phyloP scores from a whole-genome alignment of 2,113 vertebrate species.

The Carassius carassius region DNA sequence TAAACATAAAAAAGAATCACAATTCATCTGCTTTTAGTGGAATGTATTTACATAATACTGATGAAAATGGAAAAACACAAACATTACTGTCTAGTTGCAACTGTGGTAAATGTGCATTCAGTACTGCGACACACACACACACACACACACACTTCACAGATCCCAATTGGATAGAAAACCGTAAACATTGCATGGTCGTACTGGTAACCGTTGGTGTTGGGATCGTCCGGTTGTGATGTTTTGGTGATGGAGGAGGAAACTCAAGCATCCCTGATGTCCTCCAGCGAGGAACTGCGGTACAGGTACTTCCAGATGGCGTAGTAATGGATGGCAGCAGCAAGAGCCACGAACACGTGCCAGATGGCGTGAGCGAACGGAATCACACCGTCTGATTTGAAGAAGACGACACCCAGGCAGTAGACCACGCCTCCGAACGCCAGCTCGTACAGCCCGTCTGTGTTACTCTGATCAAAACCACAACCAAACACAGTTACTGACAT shows the following conservation, averaged over 20 bases:
- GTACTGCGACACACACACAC: neutral
- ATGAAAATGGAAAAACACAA: neutral
- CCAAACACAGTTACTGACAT: neutral
- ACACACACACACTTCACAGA: neutral
- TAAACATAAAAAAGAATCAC: neutral
- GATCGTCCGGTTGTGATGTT: slow-evolving; percentile 37
- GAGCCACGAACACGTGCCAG: slow-evolving; percentile 96
- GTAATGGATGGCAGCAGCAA: slow-evolving; percentile 94
- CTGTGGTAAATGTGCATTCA: neutral
- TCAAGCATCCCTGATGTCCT: slow-evolving; percentile 80
- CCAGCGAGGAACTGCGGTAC: slow-evolving; percentile 81
- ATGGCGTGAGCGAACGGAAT: slow-evolving; percentile 99
- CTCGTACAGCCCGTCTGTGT: slow-evolving; percentile 88
- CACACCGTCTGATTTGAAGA: slow-evolving; percentile 98
- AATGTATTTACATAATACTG: slow-evolving; percentile 40
- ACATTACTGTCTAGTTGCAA: neutral
- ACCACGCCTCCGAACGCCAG: slow-evolving; percentile 92
- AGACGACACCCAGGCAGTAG: slow-evolving; percentile 93
- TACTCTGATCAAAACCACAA: slow-evolving; percentile 75
- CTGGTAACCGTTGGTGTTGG: slow-evolving; percentile 64
- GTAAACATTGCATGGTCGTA: slow-evolving; percentile 71
- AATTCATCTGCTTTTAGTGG: slow-evolving; percentile 13
- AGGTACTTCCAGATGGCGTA: slow-evolving; percentile 99
- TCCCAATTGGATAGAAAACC: slow-evolving; percentile 60
- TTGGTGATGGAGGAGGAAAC: neutral